Conservation (phyloP, 2,888 invertebrate genomes). For the Nomada hirtipes region DNA sequence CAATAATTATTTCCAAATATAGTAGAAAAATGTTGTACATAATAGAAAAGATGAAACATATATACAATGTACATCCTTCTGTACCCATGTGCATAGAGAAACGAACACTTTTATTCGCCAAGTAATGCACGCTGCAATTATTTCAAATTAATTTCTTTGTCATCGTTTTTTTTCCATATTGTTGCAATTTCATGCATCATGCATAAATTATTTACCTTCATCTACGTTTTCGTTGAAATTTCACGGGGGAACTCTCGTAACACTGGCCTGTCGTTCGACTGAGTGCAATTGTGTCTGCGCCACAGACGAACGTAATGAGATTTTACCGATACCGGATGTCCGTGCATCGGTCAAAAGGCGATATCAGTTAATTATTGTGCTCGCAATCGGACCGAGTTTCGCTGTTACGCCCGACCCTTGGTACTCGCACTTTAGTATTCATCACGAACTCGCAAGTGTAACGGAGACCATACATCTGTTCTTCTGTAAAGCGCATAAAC, state of each 20-base stretch:
- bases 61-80: too few species aligned
- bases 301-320: conserved; percentile 74
- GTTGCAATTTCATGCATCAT: too few species aligned
- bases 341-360: conserved; percentile 67
- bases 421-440: conserved; percentile 36
- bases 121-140: too few species aligned
- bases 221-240: conserved; percentile 8
- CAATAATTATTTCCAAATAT: too few species aligned
- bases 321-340: conserved; percentile 64
- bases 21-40: too few species aligned
- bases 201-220: background rate
- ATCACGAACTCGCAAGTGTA: conserved; percentile 38
- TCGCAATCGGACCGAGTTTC: conserved; percentile 45
- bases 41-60: too few species aligned
- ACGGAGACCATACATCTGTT: conserved; percentile 15
- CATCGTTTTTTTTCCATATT: too few species aligned
- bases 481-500: too few species aligned
- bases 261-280: conserved; percentile 28
- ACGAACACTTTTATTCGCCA: too few species aligned
- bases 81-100: too few species aligned
- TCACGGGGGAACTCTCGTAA: background rate
- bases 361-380: conserved; percentile 79
- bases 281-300: conserved; percentile 66
- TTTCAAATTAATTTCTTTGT: too few species aligned
- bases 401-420: conserved; percentile 19